Conservation (phyloP, 2,888 invertebrate genomes). For the Cephus sareptanus region DNA sequence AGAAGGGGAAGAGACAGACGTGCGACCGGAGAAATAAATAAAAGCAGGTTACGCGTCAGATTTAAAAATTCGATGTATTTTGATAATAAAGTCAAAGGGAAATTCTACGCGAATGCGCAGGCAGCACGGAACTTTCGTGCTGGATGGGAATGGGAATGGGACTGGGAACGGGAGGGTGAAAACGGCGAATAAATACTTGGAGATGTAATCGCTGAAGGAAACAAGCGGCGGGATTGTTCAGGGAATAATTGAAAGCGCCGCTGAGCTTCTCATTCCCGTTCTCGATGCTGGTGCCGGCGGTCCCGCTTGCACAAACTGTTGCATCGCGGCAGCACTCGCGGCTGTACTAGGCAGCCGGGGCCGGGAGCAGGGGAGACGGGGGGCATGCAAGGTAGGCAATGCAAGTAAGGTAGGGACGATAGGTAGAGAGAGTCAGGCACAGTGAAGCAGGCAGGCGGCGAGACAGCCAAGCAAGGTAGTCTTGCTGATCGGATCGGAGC, state of each 20-base stretch:
- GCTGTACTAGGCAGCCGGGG: not conserved
- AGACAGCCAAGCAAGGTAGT: conserved; percentile 28
- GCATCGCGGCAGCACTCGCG: conserved; percentile 21
- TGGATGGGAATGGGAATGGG: conserved; percentile 23
- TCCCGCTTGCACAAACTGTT: conserved; percentile 19
- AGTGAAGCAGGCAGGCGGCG: not conserved
- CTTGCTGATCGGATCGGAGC: conserved; percentile 52
- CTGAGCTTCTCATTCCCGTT: conserved; percentile 64
- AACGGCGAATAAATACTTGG: conserved; percentile 63
- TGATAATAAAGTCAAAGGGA: not conserved
- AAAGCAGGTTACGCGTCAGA: conserved; percentile 3
- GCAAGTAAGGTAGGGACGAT: not conserved
- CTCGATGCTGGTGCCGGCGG: conserved; percentile 36
- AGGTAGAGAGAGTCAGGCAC: conserved; percentile 1
- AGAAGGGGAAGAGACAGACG: conserved; percentile 10
- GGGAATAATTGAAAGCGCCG: conserved; percentile 67
- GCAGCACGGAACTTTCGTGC: conserved; percentile 17
- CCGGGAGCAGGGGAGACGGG: no score
- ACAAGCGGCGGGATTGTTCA: conserved; percentile 66
- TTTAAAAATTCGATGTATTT: conserved; percentile 1
- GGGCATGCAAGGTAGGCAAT: not conserved
- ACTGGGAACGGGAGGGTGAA: conserved; percentile 19
- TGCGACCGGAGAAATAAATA: conserved; percentile 3
- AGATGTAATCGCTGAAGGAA: conserved; percentile 66
- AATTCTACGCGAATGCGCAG: conserved; percentile 2